Conservation (phyloP, 1,140 invertebrate genomes). For the Drosophila burlai region DNA sequence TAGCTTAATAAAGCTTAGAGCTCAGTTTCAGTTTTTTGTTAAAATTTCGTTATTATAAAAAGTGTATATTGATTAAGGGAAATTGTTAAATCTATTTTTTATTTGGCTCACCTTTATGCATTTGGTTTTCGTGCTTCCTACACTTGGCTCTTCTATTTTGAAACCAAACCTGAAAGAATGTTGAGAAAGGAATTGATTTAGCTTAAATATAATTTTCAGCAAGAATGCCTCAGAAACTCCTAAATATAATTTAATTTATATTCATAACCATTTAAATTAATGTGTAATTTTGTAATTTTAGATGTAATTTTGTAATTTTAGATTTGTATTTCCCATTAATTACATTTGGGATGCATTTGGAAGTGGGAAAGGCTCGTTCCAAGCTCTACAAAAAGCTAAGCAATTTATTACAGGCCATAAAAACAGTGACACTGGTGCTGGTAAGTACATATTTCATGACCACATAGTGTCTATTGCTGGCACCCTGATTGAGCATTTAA, state of each 20-base stretch:
- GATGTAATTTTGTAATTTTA: too few relatives aligned
- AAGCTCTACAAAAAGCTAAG: neutral
- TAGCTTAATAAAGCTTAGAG: slow-evolving; percentile 10
- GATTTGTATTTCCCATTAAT: slow-evolving; percentile 10
- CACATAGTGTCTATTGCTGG: slow-evolving; percentile 69
- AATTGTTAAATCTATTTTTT: neutral
- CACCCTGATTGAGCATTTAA: slow-evolving; percentile 76
- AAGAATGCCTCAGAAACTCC: neutral
- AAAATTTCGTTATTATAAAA: neutral
- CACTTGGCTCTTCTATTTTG: slow-evolving; percentile 98
- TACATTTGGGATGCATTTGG: slow-evolving; percentile 3
- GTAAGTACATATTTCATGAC: slow-evolving; percentile 51
- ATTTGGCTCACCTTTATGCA: slow-evolving; percentile 93
- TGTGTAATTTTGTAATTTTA: too few relatives aligned
- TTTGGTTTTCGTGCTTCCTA: slow-evolving; percentile 97
- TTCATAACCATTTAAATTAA: too few relatives aligned
- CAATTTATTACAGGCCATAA: slow-evolving; percentile 57
- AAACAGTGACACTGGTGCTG: slow-evolving; percentile 38
- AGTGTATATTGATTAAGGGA: neutral
- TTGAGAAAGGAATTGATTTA: neutral
- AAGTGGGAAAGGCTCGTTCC: neutral
- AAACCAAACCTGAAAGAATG: slow-evolving; percentile 93
- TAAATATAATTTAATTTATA: too few relatives aligned
- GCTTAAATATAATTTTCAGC: neutral
- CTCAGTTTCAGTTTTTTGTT: neutral